Percentiles rank a stretch among this genome's conserved stretches.
phyloP scores from a whole-genome alignment of 2,113 vertebrate genomes.

The Zootoca vivipara region DNA sequence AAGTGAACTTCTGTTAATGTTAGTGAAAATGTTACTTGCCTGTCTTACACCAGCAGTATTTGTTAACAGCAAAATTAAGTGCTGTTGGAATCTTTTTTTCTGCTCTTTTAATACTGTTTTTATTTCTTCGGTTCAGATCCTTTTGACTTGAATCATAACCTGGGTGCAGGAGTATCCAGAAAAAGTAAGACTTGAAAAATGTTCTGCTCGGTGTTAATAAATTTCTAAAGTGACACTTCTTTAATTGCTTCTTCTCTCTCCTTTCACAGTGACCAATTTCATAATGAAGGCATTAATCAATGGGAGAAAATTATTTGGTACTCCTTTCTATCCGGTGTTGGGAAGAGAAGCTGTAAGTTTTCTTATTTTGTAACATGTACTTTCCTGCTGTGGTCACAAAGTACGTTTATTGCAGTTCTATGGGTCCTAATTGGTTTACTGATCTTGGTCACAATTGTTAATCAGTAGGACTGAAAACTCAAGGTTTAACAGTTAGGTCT shows the following conservation, averaged over 20 bases:
- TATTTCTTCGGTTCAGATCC: constrained; percentile 82
- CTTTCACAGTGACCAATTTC: constrained; percentile 94
- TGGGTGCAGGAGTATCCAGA: constrained; percentile 97
- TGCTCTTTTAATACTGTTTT: constrained; percentile 12
- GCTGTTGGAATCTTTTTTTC: not conserved
- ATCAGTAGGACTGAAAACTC: not conserved
- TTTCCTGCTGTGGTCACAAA: not conserved
- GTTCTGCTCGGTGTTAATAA: not conserved
- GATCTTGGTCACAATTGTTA: not conserved
- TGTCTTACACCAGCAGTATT: not conserved
- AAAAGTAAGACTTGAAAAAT: constrained; percentile 87
- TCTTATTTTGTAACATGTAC: constrained; percentile 7
- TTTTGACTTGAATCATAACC: constrained; percentile 98
- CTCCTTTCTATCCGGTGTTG: constrained; percentile 88
- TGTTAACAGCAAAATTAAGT: not conserved
- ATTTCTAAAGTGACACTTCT: constrained; percentile 31
- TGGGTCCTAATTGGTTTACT: not conserved
- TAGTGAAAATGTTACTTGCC: not conserved
- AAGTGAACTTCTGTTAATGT: not conserved
- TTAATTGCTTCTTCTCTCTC: constrained; percentile 53
- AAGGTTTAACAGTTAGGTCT: not conserved
- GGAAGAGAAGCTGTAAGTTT: constrained; percentile 91
- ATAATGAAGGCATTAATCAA: constrained; percentile 99
- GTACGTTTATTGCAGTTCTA: not conserved
- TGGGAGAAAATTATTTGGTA: constrained; percentile 95